phyloP scores from a whole-genome alignment of 2,797 vertebrate species.

The Cossypha polioptera region DNA sequence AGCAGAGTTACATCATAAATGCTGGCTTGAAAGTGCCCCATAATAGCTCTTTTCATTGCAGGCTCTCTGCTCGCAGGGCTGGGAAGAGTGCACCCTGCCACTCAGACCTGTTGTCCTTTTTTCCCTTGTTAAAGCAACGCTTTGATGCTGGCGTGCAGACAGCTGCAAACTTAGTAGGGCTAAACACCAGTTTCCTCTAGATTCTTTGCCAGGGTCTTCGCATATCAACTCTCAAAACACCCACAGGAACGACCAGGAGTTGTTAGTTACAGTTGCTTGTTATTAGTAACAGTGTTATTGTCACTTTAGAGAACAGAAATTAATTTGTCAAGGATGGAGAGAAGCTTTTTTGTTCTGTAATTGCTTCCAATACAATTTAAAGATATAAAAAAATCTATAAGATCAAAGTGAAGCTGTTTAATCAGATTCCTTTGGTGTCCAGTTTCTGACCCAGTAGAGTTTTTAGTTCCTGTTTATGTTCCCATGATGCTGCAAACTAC shows the following conservation, averaged over 20 bases:
- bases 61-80: neutral
- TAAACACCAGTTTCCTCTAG: neutral
- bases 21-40: neutral
- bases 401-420: neutral
- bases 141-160: constrained; percentile 20
- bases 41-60: constrained; percentile 46
- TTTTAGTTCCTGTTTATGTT: neutral
- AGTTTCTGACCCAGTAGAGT: neutral
- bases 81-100: constrained; percentile 31
- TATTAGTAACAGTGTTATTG: neutral
- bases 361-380: neutral
- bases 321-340: neutral
- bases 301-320: neutral
- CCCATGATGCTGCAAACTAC: neutral
- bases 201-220: neutral
- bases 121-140: neutral
- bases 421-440: neutral
- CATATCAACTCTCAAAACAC: neutral
- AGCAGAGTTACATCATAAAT: constrained; percentile 14
- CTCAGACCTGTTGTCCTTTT: constrained; percentile 9
- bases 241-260: neutral
- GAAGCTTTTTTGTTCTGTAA: neutral
- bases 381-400: neutral
- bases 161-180: neutral
- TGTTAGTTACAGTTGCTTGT: neutral